Evolutionary conservation across 2,888 invertebrate genomes (phyloP).

Genomic region (Aphodius granarius): DNA sequence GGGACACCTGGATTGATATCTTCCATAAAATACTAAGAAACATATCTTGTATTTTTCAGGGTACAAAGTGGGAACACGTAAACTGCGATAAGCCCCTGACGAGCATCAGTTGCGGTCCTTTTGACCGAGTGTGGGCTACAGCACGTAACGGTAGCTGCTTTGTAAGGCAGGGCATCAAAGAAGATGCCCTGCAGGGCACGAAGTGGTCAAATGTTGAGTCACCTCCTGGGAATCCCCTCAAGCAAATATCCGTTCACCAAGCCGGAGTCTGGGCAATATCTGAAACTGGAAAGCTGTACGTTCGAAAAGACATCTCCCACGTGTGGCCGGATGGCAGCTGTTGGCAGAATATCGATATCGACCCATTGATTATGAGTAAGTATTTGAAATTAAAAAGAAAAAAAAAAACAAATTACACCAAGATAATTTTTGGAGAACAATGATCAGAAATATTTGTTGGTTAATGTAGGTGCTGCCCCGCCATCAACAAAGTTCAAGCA

Average conservation of each 20-base stretch:
- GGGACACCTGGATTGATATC: too few species aligned
- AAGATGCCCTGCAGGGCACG: constrained; percentile 64
- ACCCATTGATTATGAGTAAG: constrained; percentile 60
- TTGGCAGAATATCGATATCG: constrained; percentile 72
- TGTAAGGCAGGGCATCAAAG: constrained; percentile 74
- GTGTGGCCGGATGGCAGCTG: constrained; percentile 81
- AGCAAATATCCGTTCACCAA: constrained; percentile 73
- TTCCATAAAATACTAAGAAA: too few species aligned
- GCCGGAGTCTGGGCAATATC: constrained; percentile 82
- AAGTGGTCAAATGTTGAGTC: constrained; percentile 83
- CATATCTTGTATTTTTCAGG: too few species aligned
- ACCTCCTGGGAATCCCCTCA: constrained; percentile 66
- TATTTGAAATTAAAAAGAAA: too few species aligned
- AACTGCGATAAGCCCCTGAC: constrained; percentile 78
- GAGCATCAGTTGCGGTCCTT: constrained; percentile 72
- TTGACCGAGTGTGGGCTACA: constrained; percentile 79
- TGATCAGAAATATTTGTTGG: too few species aligned
- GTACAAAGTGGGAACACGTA: constrained; percentile 77
- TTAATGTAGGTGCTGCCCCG: constrained; percentile 45
- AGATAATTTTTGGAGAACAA: too few species aligned
- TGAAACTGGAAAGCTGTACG: constrained; percentile 69
- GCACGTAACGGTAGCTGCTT: constrained; percentile 85
- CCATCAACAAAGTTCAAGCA: constrained; percentile 65
- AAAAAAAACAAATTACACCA: too few species aligned
- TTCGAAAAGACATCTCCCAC: constrained; percentile 75